Evolutionary conservation across 2,888 invertebrate species (phyloP).

Genomic region (Oxystoma pomonae): DNA sequence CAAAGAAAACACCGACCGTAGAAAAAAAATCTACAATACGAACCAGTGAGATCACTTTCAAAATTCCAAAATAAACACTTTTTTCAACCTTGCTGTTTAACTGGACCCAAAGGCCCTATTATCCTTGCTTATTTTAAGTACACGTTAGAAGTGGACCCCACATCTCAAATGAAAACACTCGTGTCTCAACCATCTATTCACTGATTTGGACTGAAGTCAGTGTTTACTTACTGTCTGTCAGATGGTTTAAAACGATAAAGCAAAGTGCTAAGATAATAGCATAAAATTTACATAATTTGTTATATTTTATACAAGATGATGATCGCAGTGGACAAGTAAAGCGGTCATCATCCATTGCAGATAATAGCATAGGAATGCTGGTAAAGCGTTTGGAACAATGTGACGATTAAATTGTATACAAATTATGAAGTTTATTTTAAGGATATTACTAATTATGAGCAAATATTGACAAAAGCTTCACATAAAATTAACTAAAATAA

Average conservation of each 20-base stretch:
- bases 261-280: neutral
- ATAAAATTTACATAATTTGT: neutral
- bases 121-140: neutral
- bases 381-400: no score
- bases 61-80: neutral
- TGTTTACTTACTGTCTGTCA: constrained; percentile 18
- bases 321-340: neutral
- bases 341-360: neutral
- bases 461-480: no score
- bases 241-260: constrained; percentile 3
- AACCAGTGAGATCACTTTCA: no score
- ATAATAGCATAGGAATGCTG: no score
- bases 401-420: no score
- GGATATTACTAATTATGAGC: no score
- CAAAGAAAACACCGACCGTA: no score
- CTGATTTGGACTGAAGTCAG: constrained; percentile 13
- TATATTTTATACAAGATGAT: neutral
- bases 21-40: no score
- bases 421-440: no score
- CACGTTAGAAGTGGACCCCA: constrained; percentile 16
- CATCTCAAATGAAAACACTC: constrained; percentile 21
- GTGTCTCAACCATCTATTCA: constrained; percentile 13
- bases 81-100: neutral
- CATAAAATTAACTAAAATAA: no score
- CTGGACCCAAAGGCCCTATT: neutral